Evolutionary conservation across 2,113 vertebrate species (phyloP), one percentile per base, ranked within the genome.

Genomic region (Zeus faber): DNA sequence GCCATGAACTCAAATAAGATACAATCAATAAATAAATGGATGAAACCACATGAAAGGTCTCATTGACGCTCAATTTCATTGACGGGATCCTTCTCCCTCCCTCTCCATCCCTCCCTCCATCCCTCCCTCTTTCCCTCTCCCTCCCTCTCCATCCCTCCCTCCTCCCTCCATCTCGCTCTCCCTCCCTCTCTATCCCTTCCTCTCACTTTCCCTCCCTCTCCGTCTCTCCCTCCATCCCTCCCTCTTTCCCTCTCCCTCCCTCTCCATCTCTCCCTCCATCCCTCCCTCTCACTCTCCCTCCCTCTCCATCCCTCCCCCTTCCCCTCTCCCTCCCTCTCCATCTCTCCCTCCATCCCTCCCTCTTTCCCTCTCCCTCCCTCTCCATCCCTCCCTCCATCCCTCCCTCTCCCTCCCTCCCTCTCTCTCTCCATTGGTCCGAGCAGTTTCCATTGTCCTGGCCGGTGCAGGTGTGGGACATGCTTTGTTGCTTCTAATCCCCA

Each of bases 401-500:
- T 8, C 7, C 29, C 6, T 7, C 31, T 9, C 31, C 31, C 3
- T 2, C 1, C 4, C 1, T 3, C 2, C 29, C 29, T 4, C 29
- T 13, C 3, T 1, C 62, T 87, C 85, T 85, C 87, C 76, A 80
- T 59, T 70, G 81, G 84, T 72, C 85, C 68, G 67, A 81, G 65
- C 69, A 85, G 85, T 88, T 88, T 84, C 84, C 86, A 87, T 87
- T 87, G 86, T 87, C 79, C 75, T 65, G 58, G 82, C 62, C 56
- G 82, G 82, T 87, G 88, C 94, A 93, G 93, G 93, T 93, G 94
- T 93, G 77, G 76, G 87, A 91, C 91, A 93, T 89, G 93, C 92
- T 93, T 94, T 93, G 91, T 90, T 93, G 90, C 90, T 91, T 92
- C 90, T 93, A 95, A 93, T 95, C 94, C 91, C 83, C 87, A 66